A percentile compares a stretch with the other conserved stretches of the same genome.
phyloP scores from a whole-genome alignment of 2,113 vertebrate species.

The Tragelaphus buxtoni region DNA sequence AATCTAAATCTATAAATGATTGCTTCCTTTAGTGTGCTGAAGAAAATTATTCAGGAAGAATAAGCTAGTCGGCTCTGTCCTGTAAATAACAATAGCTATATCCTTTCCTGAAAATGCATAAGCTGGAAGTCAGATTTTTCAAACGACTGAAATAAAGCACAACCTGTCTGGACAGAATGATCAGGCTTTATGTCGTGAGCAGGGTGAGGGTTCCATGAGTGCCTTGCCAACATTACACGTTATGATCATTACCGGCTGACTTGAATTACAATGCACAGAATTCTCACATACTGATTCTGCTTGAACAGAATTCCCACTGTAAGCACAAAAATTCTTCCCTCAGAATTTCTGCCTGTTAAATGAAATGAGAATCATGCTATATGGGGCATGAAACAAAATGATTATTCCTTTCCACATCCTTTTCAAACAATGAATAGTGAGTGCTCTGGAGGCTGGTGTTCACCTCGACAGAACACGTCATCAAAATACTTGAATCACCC shows the following conservation, averaged over 20 bases:
- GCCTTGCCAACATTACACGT: rapidly evolving
- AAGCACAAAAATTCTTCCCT: neutral
- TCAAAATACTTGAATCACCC: neutral
- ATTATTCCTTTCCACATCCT: neutral
- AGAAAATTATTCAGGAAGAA: neutral
- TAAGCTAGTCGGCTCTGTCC: neutral
- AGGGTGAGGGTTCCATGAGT: neutral
- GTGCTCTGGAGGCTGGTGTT: neutral
- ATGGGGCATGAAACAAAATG: neutral
- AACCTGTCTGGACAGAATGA: neutral
- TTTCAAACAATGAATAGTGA: neutral
- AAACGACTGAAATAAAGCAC: neutral
- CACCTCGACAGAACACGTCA: neutral
- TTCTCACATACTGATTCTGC: neutral
- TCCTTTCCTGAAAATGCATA: neutral
- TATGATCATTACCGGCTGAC: neutral
- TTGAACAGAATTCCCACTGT: neutral
- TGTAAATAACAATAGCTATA: neutral
- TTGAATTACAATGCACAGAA: neutral
- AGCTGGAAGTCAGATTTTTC: neutral
- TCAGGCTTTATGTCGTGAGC: neutral
- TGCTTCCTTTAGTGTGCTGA: neutral
- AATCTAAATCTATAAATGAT: neutral
- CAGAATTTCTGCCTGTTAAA: neutral
- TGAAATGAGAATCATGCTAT: neutral